phyloP scores from a whole-genome alignment of 2,888 invertebrate species.

The Nomada lathburiana region DNA sequence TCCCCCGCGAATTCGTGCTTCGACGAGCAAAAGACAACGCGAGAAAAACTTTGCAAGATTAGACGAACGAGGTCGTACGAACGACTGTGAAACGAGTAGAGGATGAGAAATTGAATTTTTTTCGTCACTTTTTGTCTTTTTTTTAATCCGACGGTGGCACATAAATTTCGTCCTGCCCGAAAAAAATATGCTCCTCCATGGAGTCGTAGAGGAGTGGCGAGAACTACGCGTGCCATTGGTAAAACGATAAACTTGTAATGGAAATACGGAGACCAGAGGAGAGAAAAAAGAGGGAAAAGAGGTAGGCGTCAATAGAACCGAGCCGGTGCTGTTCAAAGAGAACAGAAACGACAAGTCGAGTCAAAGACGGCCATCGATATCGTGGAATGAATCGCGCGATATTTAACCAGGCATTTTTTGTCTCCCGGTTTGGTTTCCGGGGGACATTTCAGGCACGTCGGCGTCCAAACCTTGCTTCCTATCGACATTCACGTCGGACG shows the following conservation, averaged over 20 bases:
- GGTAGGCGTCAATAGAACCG: not conserved
- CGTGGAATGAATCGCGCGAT: conserved; percentile 1
- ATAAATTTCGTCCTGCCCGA: conserved; percentile 19
- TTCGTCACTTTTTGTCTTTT: not conserved
- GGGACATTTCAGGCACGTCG: conserved; percentile 18
- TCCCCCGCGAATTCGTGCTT: not conserved
- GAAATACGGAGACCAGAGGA: not conserved
- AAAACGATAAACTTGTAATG: conserved; percentile 13
- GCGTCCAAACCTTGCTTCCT: conserved; percentile 15
- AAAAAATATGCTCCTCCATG: conserved; percentile 1
- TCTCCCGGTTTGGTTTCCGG: conserved; percentile 10
- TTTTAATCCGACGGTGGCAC: not conserved
- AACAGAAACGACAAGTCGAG: not conserved
- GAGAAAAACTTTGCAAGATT: conserved; percentile 30
- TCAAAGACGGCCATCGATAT: conserved; percentile 20
- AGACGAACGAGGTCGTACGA: conserved; percentile 9
- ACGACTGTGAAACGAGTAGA: conserved; percentile 19
- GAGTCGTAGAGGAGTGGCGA: not conserved
- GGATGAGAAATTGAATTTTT: conserved; percentile 37
- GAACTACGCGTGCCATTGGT: not conserved
- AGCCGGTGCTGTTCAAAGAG: not conserved
- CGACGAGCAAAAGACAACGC: conserved; percentile 22
- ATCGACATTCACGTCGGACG: conserved; percentile 45
- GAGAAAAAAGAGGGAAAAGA: not conserved
- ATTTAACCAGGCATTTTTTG: conserved; percentile 10